A percentile compares a stretch with the other conserved stretches of the same genome.
Conservation (phyloP, 2,113 vertebrate species). For the Grallaria varia region DNA sequence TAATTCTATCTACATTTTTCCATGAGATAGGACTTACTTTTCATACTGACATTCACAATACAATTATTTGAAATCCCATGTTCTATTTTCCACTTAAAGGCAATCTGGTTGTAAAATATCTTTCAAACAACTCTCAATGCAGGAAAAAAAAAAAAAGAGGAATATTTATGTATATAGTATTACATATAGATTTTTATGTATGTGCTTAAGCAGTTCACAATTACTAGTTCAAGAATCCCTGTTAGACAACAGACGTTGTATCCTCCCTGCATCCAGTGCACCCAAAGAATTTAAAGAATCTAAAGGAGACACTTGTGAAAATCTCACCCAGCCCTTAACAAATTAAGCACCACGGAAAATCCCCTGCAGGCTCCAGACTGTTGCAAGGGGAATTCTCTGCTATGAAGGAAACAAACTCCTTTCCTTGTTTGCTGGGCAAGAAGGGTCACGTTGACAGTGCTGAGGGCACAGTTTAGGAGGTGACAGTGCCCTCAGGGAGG, state of each 20-base stretch:
- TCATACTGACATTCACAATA: neutral
- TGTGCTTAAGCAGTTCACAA: neutral
- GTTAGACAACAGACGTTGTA: neutral
- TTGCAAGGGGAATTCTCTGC: neutral
- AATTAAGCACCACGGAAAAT: neutral
- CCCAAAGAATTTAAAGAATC: neutral
- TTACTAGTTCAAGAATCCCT: neutral
- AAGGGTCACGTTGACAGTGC: neutral
- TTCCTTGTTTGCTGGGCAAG: neutral
- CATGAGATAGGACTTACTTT: neutral
- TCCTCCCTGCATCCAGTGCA: neutral
- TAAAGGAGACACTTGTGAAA: neutral
- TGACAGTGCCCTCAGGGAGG: neutral
- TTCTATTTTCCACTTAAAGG: neutral
- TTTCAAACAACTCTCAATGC: neutral
- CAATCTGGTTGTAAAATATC: neutral
- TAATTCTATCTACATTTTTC: neutral
- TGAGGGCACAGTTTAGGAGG: neutral
- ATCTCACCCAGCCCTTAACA: neutral
- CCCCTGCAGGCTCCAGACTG: neutral
- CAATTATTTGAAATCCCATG: neutral
- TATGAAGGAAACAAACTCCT: neutral
- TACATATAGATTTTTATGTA: too few species aligned
- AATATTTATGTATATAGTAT: neutral
- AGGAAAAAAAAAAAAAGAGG: too few species aligned